Percentiles rank a stretch among this genome's conserved stretches.
phyloP scores from a whole-genome alignment of 2,797 vertebrate genomes.

The Tangara arthus region DNA sequence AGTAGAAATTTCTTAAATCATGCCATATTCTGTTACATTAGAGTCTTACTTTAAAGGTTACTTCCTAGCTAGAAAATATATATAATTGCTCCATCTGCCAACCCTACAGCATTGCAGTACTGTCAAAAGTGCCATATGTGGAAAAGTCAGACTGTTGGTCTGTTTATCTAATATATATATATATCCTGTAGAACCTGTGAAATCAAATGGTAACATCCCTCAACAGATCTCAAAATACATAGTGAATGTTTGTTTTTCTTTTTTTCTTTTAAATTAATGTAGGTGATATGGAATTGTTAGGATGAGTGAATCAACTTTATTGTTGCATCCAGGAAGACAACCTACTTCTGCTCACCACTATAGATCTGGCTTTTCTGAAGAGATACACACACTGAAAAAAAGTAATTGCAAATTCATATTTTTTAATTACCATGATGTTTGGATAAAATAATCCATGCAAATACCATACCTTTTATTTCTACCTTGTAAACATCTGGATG shows the following conservation, averaged over 20 bases:
- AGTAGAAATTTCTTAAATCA: slow-evolving; percentile 9
- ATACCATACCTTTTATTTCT: not conserved
- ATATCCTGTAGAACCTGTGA: not conserved
- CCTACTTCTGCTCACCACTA: not conserved
- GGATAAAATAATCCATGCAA: not conserved
- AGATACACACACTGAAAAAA: not conserved
- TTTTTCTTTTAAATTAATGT: not conserved
- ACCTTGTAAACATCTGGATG: not conserved
- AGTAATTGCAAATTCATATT: not conserved
- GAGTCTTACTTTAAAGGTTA: slow-evolving; percentile 44
- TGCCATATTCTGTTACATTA: not conserved
- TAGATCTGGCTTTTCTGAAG: not conserved
- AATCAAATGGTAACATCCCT: slow-evolving; percentile 19
- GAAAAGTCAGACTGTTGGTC: slow-evolving; percentile 40
- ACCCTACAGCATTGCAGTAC: slow-evolving; percentile 18
- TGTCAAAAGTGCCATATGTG: slow-evolving; percentile 57
- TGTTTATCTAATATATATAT: slow-evolving; percentile 34
- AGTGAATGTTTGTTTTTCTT: not conserved
- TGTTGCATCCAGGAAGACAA: not conserved
- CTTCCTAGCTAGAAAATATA: slow-evolving; percentile 35
- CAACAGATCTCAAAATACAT: slow-evolving; percentile 3
- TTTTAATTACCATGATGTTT: not conserved
- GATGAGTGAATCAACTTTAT: not conserved
- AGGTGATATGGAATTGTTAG: not conserved
- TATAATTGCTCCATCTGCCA: slow-evolving; percentile 69